A percentile compares a stretch with the other conserved stretches of the same genome.
Evolutionary conservation across 2,888 invertebrate genomes (phyloP).

Genomic region (Graphium colonna): DNA sequence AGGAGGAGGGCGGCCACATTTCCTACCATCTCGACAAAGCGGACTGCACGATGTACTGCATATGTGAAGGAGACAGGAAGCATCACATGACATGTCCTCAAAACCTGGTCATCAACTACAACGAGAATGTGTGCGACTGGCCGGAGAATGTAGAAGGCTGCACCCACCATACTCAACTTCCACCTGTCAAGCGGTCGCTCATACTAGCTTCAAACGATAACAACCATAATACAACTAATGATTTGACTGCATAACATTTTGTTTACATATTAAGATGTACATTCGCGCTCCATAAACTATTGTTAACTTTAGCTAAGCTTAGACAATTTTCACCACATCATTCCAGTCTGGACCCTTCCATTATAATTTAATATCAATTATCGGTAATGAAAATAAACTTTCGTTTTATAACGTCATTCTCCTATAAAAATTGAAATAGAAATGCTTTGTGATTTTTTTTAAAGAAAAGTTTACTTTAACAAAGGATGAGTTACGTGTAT

Average conservation of each 20-base stretch:
- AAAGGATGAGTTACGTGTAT: conserved; percentile 62
- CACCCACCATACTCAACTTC: conserved; percentile 73
- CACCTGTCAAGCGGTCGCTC: conserved; percentile 63
- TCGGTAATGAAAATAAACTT: not conserved
- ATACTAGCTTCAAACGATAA: conserved; percentile 23
- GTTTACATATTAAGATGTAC: conserved; percentile 2
- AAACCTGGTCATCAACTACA: conserved; percentile 94
- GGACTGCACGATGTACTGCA: conserved; percentile 96
- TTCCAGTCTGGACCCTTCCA: conserved; percentile 18
- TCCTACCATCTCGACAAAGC: conserved; percentile 94
- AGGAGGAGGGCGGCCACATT: conserved; percentile 96
- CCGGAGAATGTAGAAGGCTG: conserved; percentile 96
- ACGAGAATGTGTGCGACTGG: conserved; percentile 97
- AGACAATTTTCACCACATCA: conserved; percentile 1
- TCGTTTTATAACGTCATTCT: conserved; percentile 22
- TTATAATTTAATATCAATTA: conserved; percentile 30
- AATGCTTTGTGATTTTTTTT: conserved; percentile 9
- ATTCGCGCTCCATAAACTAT: not conserved
- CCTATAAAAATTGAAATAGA: conserved; percentile 28
- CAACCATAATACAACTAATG: too few species aligned
- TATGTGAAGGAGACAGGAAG: conserved; percentile 97
- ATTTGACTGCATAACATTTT: not conserved
- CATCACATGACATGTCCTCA: conserved; percentile 98
- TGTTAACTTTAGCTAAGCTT: not conserved
- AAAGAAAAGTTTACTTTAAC: conserved; percentile 36